Conservation (phyloP, 2,113 vertebrate species). For the Etheostoma cragini region DNA sequence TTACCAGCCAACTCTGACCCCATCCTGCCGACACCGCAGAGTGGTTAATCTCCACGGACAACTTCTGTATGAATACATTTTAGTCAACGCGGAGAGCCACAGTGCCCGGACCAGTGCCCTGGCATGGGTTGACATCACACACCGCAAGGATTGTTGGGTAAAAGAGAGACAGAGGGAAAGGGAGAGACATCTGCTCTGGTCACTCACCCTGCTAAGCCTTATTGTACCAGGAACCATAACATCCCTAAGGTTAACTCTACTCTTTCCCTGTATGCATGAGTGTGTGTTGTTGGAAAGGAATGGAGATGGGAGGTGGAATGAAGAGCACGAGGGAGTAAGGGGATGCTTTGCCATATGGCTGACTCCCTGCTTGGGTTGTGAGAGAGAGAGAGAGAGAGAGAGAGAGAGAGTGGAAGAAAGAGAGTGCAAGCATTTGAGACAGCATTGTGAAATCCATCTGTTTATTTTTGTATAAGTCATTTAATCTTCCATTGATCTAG, state of each 20-base stretch:
- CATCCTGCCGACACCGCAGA: slow-evolving; percentile 62
- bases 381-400: slow-evolving; percentile 44
- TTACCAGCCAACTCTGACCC: slow-evolving; percentile 78
- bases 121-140: slow-evolving; percentile 55
- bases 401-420: slow-evolving; percentile 48
- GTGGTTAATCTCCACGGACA: slow-evolving; percentile 73
- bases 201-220: slow-evolving; percentile 64
- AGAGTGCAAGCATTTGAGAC: slow-evolving; percentile 30
- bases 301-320: slow-evolving; percentile 43
- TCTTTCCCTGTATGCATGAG: slow-evolving; percentile 43
- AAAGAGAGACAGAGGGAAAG: slow-evolving; percentile 44
- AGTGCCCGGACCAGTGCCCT: slow-evolving; percentile 51
- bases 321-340: slow-evolving; percentile 50
- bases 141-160: slow-evolving; percentile 34
- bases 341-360: slow-evolving; percentile 72
- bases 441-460: slow-evolving; percentile 31
- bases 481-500: slow-evolving; percentile 32
- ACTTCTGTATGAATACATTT: slow-evolving; percentile 75
- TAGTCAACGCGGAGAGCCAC: slow-evolving; percentile 42
- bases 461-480: slow-evolving; percentile 40
- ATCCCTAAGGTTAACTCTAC: slow-evolving; percentile 53
- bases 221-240: slow-evolving; percentile 42
- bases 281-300: slow-evolving; percentile 45
- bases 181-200: slow-evolving; percentile 69
- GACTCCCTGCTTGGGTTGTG: slow-evolving; percentile 51